Evolutionary conservation across 1,140 invertebrate species (phyloP).

Genomic region (Bombus sibiricus): DNA sequence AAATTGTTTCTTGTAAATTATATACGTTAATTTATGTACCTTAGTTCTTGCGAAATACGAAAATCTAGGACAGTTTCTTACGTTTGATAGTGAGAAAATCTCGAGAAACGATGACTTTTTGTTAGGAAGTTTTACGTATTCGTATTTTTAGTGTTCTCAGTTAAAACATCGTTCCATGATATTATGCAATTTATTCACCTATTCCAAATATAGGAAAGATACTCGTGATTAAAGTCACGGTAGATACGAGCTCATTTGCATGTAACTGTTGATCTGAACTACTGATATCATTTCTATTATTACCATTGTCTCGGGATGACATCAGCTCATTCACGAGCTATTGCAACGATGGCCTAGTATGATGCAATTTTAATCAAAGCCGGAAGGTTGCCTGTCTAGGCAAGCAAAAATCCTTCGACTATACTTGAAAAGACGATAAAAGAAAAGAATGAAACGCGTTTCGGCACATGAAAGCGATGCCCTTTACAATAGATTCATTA

Average conservation of each 20-base stretch:
- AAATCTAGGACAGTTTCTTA: not conserved
- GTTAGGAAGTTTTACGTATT: not conserved
- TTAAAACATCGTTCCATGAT: not conserved
- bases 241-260: not conserved
- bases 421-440: conserved; percentile 1
- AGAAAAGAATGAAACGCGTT: conserved; percentile 6
- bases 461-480: not conserved
- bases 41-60: not conserved
- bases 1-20: not conserved
- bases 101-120: not conserved
- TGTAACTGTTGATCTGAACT: conserved; percentile 2
- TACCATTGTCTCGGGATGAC: conserved; percentile 30
- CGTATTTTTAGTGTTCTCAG: no score
- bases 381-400: conserved; percentile 31
- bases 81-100: not conserved
- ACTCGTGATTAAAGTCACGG: not conserved
- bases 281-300: conserved; percentile 58
- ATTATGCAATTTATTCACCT: not conserved
- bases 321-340: conserved; percentile 36
- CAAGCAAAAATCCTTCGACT: not conserved
- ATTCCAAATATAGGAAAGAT: not conserved
- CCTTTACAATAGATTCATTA: no score
- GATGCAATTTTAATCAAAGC: conserved; percentile 20
- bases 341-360: not conserved
- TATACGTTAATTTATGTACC: not conserved